Evolutionary conservation across 2,113 vertebrate genomes (phyloP).

Genomic region (Leucoraja erinaceus): DNA sequence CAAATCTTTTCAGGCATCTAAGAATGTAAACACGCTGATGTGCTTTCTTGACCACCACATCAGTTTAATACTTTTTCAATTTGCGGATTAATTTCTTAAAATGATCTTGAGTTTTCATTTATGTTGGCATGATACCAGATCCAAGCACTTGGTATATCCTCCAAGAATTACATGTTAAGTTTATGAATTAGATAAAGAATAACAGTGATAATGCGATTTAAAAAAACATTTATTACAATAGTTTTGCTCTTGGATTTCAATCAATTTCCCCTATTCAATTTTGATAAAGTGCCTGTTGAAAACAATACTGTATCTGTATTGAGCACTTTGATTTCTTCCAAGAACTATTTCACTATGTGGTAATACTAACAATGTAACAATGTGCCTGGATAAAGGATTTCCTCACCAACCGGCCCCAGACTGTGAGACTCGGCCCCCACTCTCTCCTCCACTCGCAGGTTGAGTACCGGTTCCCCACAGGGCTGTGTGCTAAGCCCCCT

Average conservation of each 20-base stretch:
- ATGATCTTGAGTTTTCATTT: background rate
- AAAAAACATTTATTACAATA: background rate
- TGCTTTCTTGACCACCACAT: no score
- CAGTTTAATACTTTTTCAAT: background rate
- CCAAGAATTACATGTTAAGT: background rate
- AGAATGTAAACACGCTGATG: no score
- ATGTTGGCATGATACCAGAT: background rate
- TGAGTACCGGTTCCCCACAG: no score
- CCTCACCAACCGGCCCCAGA: no score
- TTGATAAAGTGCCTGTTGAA: background rate
- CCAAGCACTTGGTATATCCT: background rate
- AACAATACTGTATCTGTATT: background rate
- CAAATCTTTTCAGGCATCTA: no score
- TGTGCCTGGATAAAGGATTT: no score
- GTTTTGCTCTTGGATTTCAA: background rate
- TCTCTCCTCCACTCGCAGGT: no score
- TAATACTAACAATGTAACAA: background rate
- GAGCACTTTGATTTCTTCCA: background rate
- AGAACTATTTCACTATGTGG: background rate
- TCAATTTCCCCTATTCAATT: background rate
- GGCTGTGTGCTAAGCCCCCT: no score
- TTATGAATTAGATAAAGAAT: background rate
- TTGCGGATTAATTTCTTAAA: background rate
- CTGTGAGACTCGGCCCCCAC: no score
- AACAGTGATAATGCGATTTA: background rate